Conservation (phyloP, 2,797 vertebrate species). For the Mormyrops attenuatus region DNA sequence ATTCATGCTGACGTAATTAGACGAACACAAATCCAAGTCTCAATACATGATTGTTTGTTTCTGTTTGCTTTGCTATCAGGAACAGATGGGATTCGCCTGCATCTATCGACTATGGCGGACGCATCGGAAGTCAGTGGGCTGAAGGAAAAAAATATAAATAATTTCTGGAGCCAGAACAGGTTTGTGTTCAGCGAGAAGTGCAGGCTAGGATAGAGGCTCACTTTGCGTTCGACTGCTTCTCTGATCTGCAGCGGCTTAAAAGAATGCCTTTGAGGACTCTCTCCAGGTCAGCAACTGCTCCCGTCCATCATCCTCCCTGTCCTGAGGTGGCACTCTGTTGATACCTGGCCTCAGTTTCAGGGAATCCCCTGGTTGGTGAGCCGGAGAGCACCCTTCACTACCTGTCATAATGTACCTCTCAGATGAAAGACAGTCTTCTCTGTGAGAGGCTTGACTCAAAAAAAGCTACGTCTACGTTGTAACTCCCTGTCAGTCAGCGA, state of each 20-base stretch:
- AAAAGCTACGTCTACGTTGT: neutral
- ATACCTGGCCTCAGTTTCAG: neutral
- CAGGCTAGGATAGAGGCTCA: neutral
- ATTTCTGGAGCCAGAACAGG: neutral
- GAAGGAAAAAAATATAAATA: neutral
- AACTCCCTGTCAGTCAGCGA: neutral
- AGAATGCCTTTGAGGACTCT: neutral
- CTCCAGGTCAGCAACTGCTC: neutral
- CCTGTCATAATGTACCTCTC: neutral
- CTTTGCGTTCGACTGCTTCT: neutral
- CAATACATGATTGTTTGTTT: conserved; percentile 19
- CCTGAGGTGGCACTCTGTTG: neutral
- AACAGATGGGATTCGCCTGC: conserved; percentile 20
- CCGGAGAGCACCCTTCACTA: neutral
- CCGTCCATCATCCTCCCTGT: neutral
- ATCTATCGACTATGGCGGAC: neutral
- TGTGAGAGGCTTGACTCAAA: neutral
- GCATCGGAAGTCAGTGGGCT: neutral
- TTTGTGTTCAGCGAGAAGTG: neutral
- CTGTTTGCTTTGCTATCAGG: conserved; percentile 10
- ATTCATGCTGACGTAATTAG: conserved; percentile 1
- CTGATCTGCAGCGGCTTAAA: neutral
- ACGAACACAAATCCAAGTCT: neutral
- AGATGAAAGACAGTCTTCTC: neutral
- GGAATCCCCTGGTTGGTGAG: neutral